These are phyloP conservation scores for Microcebus murinus DNA, from an alignment of 2,113 vertebrate species.

Conservation along the genomic window DNA sequence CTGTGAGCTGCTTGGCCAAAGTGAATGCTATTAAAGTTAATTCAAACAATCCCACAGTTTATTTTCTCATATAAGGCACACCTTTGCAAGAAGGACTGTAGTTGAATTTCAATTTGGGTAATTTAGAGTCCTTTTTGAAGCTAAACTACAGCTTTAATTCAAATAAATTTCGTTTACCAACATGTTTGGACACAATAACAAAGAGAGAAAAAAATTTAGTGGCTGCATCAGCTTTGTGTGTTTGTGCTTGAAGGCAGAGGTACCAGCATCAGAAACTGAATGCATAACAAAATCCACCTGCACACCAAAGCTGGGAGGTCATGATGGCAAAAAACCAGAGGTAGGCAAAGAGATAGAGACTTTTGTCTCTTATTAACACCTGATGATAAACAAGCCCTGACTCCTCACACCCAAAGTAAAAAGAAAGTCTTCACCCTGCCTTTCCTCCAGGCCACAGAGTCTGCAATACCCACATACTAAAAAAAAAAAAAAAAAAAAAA, in stretches of 20 bases:
- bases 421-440: slow-evolving; percentile 36
- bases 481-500: slow-evolving; percentile 61
- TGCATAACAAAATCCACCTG: not conserved
- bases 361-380: not conserved
- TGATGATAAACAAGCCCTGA: not conserved
- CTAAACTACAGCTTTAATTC: slow-evolving; percentile 47
- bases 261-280: not conserved
- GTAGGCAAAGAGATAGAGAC: not conserved
- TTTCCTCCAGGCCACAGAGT: slow-evolving; percentile 1
- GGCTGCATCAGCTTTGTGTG: not conserved
- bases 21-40: slow-evolving; percentile 33
- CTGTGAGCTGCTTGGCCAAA: slow-evolving; percentile 22
- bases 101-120: slow-evolving; percentile 17
- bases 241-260: not conserved
- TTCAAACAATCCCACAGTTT: slow-evolving; percentile 37
- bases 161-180: slow-evolving; percentile 37
- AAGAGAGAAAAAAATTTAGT: not conserved
- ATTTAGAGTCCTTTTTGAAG: slow-evolving; percentile 24
- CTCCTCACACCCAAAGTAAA: not conserved
- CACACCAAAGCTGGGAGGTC: not conserved
- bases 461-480: slow-evolving; percentile 48
- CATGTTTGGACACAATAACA: slow-evolving; percentile 20
- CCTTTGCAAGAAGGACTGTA: not conserved
- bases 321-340: not conserved
- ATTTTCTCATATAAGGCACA: not conserved